A percentile compares a stretch with the other conserved stretches of the same genome.
Conservation (phyloP, 2,113 vertebrate genomes). For the Neodontobutis hainanensis region DNA sequence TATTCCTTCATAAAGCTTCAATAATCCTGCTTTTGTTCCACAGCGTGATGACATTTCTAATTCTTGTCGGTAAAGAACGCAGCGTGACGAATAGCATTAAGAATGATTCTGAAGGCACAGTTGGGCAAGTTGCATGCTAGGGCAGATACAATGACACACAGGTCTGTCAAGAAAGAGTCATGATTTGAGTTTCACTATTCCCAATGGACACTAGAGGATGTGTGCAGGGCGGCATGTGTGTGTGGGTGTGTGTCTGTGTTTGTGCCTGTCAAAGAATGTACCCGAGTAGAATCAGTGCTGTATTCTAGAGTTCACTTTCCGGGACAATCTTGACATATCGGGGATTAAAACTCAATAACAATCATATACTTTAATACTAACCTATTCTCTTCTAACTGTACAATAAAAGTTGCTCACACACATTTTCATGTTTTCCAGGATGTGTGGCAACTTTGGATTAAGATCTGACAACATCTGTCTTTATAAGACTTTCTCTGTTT, state of each 20-base stretch:
- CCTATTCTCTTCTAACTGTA: no score
- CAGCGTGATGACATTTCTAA: slow-evolving; percentile 60
- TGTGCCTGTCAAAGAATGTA: slow-evolving; percentile 15
- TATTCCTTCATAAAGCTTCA: slow-evolving; percentile 48
- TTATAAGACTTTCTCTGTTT: no score
- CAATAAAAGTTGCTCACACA: no score
- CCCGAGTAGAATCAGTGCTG: slow-evolving; percentile 9
- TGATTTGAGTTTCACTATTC: slow-evolving; percentile 30
- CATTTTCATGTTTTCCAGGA: no score
- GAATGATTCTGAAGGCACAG: slow-evolving; percentile 40
- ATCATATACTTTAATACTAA: no score
- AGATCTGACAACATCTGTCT: no score
- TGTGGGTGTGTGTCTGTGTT: slow-evolving; percentile 11
- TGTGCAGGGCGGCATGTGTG: slow-evolving; percentile 1
- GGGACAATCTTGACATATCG: no score
- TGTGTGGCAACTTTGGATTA: no score
- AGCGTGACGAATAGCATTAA: slow-evolving; percentile 52
- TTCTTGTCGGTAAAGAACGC: slow-evolving; percentile 67
- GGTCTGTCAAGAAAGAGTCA: slow-evolving; percentile 19
- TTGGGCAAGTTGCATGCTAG: slow-evolving; percentile 25
- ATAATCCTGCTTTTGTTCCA: slow-evolving; percentile 61
- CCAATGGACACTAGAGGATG: slow-evolving; percentile 26
- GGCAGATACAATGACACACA: slow-evolving; percentile 20
- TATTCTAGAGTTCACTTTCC: slow-evolving; percentile 2
- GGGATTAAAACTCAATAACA: no score